A percentile compares a stretch with the other conserved stretches of the same genome.
Evolutionary conservation across 2,888 invertebrate genomes (phyloP).

Genomic region (Orthonevra nobilis): DNA sequence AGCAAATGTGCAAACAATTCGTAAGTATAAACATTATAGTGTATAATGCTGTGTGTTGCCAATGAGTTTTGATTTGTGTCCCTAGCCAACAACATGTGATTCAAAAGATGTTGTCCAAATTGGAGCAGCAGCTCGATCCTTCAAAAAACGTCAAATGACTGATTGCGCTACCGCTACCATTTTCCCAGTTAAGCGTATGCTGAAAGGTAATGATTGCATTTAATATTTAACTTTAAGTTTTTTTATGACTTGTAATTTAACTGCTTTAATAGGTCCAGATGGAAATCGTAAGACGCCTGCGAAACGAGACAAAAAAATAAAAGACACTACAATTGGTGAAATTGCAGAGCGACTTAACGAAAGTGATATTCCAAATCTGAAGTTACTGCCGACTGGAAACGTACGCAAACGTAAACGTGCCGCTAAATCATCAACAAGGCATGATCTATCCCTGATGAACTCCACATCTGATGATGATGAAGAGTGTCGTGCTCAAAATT

Average conservation of each 20-base stretch:
- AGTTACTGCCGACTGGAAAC: constrained; percentile 1
- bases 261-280: constrained; percentile 13
- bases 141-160: constrained; percentile 47
- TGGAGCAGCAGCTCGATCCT: background rate
- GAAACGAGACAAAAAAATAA: constrained; percentile 42
- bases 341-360: constrained; percentile 11
- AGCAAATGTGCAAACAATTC: constrained; percentile 63
- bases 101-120: constrained; percentile 31
- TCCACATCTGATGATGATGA: constrained; percentile 84
- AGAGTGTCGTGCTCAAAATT: constrained; percentile 87
- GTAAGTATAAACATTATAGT: constrained; percentile 1
- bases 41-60: background rate
- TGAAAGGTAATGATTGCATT: constrained; percentile 40
- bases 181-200: constrained; percentile 35
- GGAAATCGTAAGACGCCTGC: constrained; percentile 30
- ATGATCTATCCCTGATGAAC: constrained; percentile 23
- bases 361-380: constrained; percentile 5
- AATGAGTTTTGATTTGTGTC: background rate
- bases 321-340: constrained; percentile 6
- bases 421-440: constrained; percentile 44
- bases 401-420: constrained; percentile 76
- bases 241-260: too few relatives aligned
- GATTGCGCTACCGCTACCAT: constrained; percentile 15
- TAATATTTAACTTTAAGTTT: too few relatives aligned
- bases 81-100: constrained; percentile 25